Conservation (phyloP, 1,140 invertebrate genomes). For the Liolophura sinensis region DNA sequence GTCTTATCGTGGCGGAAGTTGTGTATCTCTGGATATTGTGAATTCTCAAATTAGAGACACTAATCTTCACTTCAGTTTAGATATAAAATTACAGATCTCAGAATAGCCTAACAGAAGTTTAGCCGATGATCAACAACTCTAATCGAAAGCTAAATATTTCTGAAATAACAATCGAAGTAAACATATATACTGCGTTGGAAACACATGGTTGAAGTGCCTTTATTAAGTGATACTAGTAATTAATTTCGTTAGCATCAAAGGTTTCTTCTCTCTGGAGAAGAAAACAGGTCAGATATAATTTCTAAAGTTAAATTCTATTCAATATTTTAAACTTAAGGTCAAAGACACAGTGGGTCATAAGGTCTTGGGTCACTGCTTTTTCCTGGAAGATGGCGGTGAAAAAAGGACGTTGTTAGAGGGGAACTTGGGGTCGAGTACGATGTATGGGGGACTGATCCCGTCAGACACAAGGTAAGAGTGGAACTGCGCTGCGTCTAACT, state of each 20-base stretch:
- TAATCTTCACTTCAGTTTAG: no score
- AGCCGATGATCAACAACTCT: no score
- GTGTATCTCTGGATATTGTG: no score
- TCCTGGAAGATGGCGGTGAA: slow-evolving; percentile 44
- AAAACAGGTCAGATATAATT: neutral
- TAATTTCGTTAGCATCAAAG: neutral
- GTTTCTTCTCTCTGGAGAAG: neutral
- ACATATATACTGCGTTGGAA: no score
- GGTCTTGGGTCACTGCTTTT: slow-evolving; percentile 39
- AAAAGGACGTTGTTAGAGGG: slow-evolving; percentile 26
- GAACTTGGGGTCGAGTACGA: slow-evolving; percentile 34
- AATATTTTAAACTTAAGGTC: slow-evolving; percentile 15
- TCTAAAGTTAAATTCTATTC: neutral
- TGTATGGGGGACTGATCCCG: slow-evolving; percentile 4
- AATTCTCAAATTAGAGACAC: no score
- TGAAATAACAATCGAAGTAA: no score
- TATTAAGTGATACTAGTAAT: neutral
- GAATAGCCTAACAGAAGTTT: no score
- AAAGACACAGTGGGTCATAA: slow-evolving; percentile 35
- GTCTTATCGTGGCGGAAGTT: no score
- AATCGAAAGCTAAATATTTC: no score
- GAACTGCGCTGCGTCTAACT: neutral
- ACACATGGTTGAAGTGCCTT: no score
- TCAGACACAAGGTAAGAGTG: slow-evolving; percentile 8
- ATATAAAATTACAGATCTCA: no score